Percentiles rank a stretch among this genome's conserved stretches.
phyloP scores from a whole-genome alignment of 2,888 invertebrate genomes.

The Rambutsinella grinnellia region DNA sequence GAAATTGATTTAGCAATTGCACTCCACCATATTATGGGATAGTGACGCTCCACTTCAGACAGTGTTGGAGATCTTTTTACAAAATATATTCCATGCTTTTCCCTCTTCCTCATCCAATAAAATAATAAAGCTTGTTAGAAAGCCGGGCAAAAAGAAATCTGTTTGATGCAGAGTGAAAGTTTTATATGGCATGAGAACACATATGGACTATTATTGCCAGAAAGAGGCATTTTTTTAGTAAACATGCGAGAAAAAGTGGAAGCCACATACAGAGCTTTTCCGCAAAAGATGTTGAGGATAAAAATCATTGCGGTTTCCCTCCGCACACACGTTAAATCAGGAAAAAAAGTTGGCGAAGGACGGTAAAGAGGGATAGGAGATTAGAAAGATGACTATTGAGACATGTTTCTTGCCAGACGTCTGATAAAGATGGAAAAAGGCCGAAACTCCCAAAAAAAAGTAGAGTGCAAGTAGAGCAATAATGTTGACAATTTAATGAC shows the following conservation, averaged over 20 bases:
- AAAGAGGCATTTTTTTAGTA: not conserved
- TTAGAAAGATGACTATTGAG: slow-evolving; percentile 3
- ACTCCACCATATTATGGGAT: too few relatives aligned
- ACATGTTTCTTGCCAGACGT: slow-evolving; percentile 21
- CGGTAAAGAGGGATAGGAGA: not conserved
- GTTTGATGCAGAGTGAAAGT: too few relatives aligned
- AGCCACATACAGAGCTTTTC: not conserved
- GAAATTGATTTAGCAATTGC: too few relatives aligned
- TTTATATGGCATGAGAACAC: not conserved
- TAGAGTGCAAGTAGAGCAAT: too few relatives aligned
- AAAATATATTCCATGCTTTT: not conserved
- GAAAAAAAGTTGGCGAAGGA: not conserved
- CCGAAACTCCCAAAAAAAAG: too few relatives aligned
- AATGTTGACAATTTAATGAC: slow-evolving; percentile 47
- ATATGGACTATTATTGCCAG: not conserved
- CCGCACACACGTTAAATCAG: too few relatives aligned
- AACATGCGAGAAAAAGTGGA: not conserved
- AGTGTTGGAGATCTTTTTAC: too few relatives aligned
- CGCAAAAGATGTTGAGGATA: not conserved
- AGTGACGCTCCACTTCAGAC: too few relatives aligned
- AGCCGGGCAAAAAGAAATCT: too few relatives aligned
- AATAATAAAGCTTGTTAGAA: not conserved
- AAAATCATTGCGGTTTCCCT: not conserved
- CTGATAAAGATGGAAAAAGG: slow-evolving; percentile 34
- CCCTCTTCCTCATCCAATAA: not conserved